Evolutionary conservation across 2,113 vertebrate species (phyloP), one percentile per base, ranked within the genome.

Genomic region (Pluvialis apricaria): DNA sequence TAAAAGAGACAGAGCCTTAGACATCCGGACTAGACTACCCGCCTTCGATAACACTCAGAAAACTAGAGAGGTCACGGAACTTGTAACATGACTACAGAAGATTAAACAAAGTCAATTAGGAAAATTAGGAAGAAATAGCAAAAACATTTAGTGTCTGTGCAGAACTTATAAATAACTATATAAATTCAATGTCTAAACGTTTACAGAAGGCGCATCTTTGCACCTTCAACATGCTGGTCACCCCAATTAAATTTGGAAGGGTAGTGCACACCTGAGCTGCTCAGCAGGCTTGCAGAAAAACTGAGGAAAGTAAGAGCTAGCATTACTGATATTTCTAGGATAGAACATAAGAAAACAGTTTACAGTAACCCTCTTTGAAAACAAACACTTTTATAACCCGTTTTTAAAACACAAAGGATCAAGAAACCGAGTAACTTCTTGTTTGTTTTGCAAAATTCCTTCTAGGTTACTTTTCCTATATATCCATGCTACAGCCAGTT

Each of bases 11-110:
- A 68, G 44, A 86, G 7, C 8, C 32, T 51, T 36, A 3, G 8
- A 10, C 20, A 26, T 36, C 32, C 4, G 1, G 42, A 34, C 15
- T 40, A 45, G 28, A 10, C 12, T 24, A 2, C 0, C 31, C 28
- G 29, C 13, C 20, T 72, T 40, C 0, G 0, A 3, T 7, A 92
- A 28, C 22, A 15, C 34, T 36, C 54, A 19, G 45, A 70, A 62
- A 40, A 52, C 11, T 21, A 32, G 20, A 75, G 64, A 72, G 26
- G 15, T n/a, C 40, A 19, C 5, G 20, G 55, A 82, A 22, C 36
- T 60, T 66, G 38, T 31, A 36, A 82, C 66, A 73, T 17, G 13
- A 42, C 34, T 80, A 28, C 44, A 55, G 52, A 64, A 69, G 34
- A 61, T 40, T 62, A 72, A 88, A 66, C 12, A 38, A 55, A 76